Base-by-base conservation (phyloP, 2,888 invertebrate genomes). In the Urechis unicinctus region DNA sequence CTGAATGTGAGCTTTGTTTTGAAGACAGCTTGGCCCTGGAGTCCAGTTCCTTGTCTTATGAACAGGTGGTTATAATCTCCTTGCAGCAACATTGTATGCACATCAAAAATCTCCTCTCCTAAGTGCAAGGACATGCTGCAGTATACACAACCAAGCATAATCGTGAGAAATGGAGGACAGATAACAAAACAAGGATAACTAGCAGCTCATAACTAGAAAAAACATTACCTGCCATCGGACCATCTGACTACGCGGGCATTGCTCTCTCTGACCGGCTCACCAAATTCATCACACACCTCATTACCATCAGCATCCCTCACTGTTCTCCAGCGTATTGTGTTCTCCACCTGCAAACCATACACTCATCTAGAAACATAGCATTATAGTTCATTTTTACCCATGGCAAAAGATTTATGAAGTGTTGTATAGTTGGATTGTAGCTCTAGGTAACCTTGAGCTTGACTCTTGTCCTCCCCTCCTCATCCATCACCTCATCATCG, bases 61-160 rank as follows among this genome's bases (percentile, higher is more conserved):
- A 94, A 98, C 63, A 98, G 81, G 75, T 98, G 97, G 80, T 97
- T 97, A 81, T 94, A 93, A 77, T 96, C 96, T 13, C 94, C 94
- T 83, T 87, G 81, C 50, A 82, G 75, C 17, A 92, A 78, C 76
- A 95, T 94, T 66, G 89, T 89, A 76, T 96, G 93, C 0, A 98
- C 91, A 78, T 99, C 97, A 76, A 98, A 98, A 65, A 97, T 92
- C 82, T 98, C 98, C 31, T 89, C 88, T 26, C 98, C 98, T 55
- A 98, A 84, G 78, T 97, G 94, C 30, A 98, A 82, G 17, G 96
- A 95, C 86, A 95, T 88, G 66, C 93, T 94, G 28, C 49, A 73
- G 70, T n/a, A n/a, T n/a, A n/a, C n/a, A n/a, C n/a, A n/a, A n/a
- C n/a, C n/a, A n/a, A n/a, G n/a, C n/a, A 50, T 43, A 53, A 47